Percentiles rank a stretch among this genome's conserved stretches.
phyloP scores from a whole-genome alignment of 2,113 vertebrate genomes.

The Salvelinus fontinalis region DNA sequence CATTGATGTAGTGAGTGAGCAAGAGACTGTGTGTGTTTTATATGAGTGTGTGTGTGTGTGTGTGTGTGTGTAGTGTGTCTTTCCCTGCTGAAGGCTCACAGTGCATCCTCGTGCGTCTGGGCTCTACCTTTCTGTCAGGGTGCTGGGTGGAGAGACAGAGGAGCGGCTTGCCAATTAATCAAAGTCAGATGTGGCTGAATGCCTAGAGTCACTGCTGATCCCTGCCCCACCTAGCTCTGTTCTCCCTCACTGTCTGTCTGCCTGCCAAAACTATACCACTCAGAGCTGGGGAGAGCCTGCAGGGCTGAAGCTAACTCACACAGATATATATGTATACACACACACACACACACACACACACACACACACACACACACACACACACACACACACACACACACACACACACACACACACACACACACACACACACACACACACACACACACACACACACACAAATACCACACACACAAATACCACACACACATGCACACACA shows the following conservation, averaged over 20 bases:
- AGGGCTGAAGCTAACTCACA: slow-evolving; percentile 82
- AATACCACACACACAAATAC: slow-evolving; percentile 1
- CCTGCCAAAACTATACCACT: neutral
- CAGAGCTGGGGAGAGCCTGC: slow-evolving; percentile 87
- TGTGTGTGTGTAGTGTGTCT: neutral
- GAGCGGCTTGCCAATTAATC: slow-evolving; percentile 88
- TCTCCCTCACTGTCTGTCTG: slow-evolving; percentile 61
- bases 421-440: slow-evolving; percentile 4
- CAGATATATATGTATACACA: neutral
- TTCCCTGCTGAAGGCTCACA: neutral
- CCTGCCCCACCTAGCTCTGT: slow-evolving; percentile 85
- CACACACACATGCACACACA: slow-evolving; percentile 64
- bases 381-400: slow-evolving; percentile 5
- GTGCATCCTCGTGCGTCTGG: slow-evolving; percentile 28
- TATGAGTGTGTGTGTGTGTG: neutral
- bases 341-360: too few species aligned
- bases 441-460: neutral
- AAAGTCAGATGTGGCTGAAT: slow-evolving; percentile 89
- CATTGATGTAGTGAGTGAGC: slow-evolving; percentile 63
- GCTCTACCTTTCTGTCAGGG: slow-evolving; percentile 52
- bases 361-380: slow-evolving; percentile 64
- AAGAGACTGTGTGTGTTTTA: neutral
- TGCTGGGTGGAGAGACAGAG: slow-evolving; percentile 16
- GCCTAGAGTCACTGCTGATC: slow-evolving; percentile 85
- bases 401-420: slow-evolving; percentile 63